Evolutionary conservation across 1,140 invertebrate genomes (phyloP), one percentile per base, ranked within the genome.

Genomic region (Harpegnathos saltator): DNA sequence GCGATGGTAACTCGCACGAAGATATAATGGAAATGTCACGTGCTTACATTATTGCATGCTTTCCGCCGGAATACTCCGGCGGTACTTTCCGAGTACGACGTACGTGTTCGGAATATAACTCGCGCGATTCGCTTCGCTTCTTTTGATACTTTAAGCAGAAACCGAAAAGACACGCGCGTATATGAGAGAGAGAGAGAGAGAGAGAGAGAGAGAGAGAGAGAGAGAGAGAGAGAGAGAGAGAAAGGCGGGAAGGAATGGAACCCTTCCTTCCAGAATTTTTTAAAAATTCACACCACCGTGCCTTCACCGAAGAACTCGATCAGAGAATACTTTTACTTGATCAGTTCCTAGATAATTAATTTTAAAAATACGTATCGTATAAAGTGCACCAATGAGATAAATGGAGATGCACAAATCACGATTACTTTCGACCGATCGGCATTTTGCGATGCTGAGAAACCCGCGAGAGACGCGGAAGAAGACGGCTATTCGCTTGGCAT

Each of bases 71-170:
- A 58, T 29, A 48, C 29, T 80, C 15, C 29, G 26, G 52, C 44
- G 14, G 44, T 77, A 52, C 73, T 54, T 52, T 50, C 65, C 61
- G 52, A 74, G 73, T 52, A 26, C 62, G 26, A 66, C 17, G 63
- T 69, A 78, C 75, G 63, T 78, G 63, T 78, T 68, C 69, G 63
- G 33, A 78, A 78, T 69, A 14, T 78, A 78, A 78, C 50, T 38
- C 17, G 24, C 61, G 58, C 24, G 22, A 69, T 69, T 78, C 17
- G 52, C 1, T 44, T 66, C 26, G 33, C 52, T 77, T 77, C 61
- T 68, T 69, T 78, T 56, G 52, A 78, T 78, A 68, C 22, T 68
- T 44, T 44, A 56, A 19, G 2, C 17, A 19, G 48, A 77, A 77
- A 50, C 24, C 38, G 24, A 75, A 50, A 19, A 56, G 29, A 26